A percentile compares a stretch with the other conserved stretches of the same genome.
These are phyloP conservation scores for Chrysina gloriosa DNA, from an alignment of 2,888 invertebrate species.

Conservation along the genomic window DNA sequence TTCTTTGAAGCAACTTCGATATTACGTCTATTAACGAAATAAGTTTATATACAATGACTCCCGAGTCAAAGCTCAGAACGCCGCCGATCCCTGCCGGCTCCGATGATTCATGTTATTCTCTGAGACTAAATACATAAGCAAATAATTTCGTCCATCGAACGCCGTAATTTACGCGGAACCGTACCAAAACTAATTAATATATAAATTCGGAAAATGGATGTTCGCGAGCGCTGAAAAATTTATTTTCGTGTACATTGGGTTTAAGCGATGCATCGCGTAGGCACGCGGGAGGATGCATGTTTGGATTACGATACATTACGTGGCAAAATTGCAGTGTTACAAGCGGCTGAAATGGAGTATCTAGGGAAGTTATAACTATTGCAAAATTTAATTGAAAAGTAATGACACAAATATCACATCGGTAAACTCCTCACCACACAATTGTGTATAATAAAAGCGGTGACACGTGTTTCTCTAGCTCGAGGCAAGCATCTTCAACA, in stretches of 20 bases:
- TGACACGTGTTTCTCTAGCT: too few species aligned
- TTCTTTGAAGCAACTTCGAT: slow-evolving; percentile 31
- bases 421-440: too few species aligned
- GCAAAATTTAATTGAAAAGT: too few species aligned
- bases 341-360: too few species aligned
- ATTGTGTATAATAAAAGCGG: too few species aligned
- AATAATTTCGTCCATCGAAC: slow-evolving; percentile 12
- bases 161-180: not conserved
- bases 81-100: not conserved
- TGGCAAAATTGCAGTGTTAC: not conserved
- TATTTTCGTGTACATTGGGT: not conserved
- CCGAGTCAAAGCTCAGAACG: not conserved
- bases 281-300: not conserved
- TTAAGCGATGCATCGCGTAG: not conserved
- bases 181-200: not conserved
- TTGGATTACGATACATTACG: not conserved
- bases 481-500: too few species aligned
- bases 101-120: slow-evolving; percentile 11
- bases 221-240: not conserved
- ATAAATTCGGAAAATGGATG: not conserved
- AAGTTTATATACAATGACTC: slow-evolving; percentile 32
- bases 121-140: slow-evolving; percentile 25
- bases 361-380: too few species aligned
- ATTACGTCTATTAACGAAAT: slow-evolving; percentile 34
- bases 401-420: too few species aligned